These are phyloP conservation scores for Carollia perspicillata DNA, from an alignment of 2,113 vertebrate species.

Conservation along the genomic window DNA sequence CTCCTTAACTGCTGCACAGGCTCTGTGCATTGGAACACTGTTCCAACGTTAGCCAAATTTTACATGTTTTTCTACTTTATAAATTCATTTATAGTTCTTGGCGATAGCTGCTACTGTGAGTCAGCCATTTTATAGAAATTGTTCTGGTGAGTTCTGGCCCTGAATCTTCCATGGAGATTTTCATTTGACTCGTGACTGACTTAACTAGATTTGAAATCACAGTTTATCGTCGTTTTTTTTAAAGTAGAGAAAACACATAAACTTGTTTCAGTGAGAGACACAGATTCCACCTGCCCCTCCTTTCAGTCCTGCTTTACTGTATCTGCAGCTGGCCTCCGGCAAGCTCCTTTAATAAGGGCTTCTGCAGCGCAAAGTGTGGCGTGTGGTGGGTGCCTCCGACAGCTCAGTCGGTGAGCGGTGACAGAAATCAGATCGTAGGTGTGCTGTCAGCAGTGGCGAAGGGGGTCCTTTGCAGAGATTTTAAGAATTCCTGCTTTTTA, in stretches of 20 bases:
- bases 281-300: neutral
- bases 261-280: neutral
- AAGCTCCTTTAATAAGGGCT: neutral
- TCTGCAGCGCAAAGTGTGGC: neutral
- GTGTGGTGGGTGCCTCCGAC: neutral
- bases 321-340: slow-evolving; percentile 8
- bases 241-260: neutral
- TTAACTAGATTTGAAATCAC: neutral
- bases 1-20: neutral
- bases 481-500: slow-evolving; percentile 52
- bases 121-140: neutral
- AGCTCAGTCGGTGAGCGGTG: slow-evolving; percentile 17
- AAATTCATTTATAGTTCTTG: neutral
- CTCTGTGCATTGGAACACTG: neutral
- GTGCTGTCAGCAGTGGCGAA: slow-evolving; percentile 19
- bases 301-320: slow-evolving; percentile 30
- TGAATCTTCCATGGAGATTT: neutral
- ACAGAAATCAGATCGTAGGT: slow-evolving; percentile 1
- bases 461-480: slow-evolving; percentile 58
- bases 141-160: neutral
- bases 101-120: neutral
- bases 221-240: neutral
- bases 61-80: neutral
- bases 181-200: neutral
- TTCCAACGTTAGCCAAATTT: neutral